phyloP scores from a whole-genome alignment of 2,797 vertebrate species.

The Tinamus major region DNA sequence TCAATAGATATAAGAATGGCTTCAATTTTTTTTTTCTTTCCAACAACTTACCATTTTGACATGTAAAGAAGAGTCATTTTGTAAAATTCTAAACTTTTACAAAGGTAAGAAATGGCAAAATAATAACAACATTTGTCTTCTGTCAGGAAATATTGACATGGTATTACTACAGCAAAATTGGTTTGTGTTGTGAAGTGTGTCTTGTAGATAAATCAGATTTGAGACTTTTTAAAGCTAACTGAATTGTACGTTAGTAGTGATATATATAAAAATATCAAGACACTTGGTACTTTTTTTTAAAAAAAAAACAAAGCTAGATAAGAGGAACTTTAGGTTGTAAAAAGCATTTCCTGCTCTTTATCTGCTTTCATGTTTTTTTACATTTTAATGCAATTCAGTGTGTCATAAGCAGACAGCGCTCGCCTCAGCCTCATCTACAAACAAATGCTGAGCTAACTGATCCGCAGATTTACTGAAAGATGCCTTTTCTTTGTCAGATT shows the following conservation, averaged over 20 bases:
- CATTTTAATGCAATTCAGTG: not conserved
- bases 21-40: slow-evolving; percentile 75
- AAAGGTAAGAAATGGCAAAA: slow-evolving; percentile 91
- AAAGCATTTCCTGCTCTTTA: not conserved
- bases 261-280: slow-evolving; percentile 56
- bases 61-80: slow-evolving; percentile 84
- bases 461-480: not conserved
- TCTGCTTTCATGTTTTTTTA: not conserved
- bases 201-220: slow-evolving; percentile 87
- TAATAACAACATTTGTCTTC: slow-evolving; percentile 98
- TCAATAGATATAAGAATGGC: slow-evolving; percentile 62
- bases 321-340: slow-evolving; percentile 7
- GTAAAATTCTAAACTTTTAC: slow-evolving; percentile 85
- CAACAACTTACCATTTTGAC: slow-evolving; percentile 85
- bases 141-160: slow-evolving; percentile 92
- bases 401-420: not conserved
- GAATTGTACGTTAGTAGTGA: slow-evolving; percentile 66
- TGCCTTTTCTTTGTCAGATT: not conserved
- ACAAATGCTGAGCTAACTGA: not conserved
- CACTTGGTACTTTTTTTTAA: not conserved
- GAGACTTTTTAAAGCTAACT: slow-evolving; percentile 77
- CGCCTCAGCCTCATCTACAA: not conserved
- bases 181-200: slow-evolving; percentile 93
- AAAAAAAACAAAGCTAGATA: not conserved
- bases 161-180: slow-evolving; percentile 93